Percentiles rank a stretch among this genome's conserved stretches.
These are phyloP conservation scores for Cebidichthys violaceus DNA, from an alignment of 2,113 vertebrate species.

Conservation along the genomic window DNA sequence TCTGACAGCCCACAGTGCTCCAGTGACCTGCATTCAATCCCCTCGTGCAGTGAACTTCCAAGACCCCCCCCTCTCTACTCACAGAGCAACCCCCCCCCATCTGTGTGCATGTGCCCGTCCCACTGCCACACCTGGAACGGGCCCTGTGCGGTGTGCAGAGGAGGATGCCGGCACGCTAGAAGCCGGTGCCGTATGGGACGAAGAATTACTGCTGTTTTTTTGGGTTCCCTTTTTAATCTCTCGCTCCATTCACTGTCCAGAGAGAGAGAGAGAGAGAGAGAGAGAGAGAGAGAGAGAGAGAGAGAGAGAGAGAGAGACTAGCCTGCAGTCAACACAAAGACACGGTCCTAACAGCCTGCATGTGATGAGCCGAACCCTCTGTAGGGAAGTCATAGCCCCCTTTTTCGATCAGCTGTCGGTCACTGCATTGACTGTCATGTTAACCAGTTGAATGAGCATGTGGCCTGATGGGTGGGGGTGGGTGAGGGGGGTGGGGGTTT, in stretches of 20 bases:
- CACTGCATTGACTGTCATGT: constrained; percentile 38
- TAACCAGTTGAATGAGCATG: constrained; percentile 52
- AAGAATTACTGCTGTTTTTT: constrained; percentile 52
- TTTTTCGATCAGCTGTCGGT: constrained; percentile 54
- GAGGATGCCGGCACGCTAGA: constrained; percentile 10
- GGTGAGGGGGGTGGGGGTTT: neutral
- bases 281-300: constrained; percentile 1
- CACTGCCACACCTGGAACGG: constrained; percentile 45
- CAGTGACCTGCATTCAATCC: constrained; percentile 69
- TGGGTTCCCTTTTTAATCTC: constrained; percentile 55
- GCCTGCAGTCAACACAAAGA: constrained; percentile 53
- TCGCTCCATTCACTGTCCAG: constrained; percentile 49
- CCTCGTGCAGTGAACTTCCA: constrained; percentile 30
- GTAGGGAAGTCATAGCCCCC: neutral
- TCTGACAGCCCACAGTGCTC: constrained; percentile 56
- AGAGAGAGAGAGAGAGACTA: constrained; percentile 8
- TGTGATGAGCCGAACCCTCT: constrained; percentile 31
- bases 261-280: neutral
- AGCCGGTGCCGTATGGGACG: constrained; percentile 24
- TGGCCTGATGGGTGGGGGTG: constrained; percentile 10
- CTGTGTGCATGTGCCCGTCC: constrained; percentile 20
- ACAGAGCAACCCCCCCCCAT: constrained; percentile 17
- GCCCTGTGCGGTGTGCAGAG: neutral
- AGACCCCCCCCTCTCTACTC: neutral
- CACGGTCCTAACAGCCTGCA: constrained; percentile 20